Conservation (phyloP, 2,797 vertebrate species). For the Enteromius unitaeniatus region DNA sequence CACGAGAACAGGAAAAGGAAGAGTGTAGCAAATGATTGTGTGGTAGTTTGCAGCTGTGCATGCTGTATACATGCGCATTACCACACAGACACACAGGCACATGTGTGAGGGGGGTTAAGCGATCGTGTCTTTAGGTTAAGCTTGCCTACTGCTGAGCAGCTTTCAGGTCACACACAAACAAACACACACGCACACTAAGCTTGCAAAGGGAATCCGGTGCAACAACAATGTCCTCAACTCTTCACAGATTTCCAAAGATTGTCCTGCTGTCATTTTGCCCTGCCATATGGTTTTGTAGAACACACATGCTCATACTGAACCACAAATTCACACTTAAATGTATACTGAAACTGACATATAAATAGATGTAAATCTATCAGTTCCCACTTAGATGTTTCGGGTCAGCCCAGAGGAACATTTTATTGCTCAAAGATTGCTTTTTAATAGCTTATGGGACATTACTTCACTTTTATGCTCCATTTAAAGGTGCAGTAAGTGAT, state of each 20-base stretch:
- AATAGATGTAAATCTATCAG: background rate
- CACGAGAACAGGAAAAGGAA: conserved; percentile 60
- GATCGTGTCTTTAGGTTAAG: conserved; percentile 29
- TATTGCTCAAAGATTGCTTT: conserved; percentile 1
- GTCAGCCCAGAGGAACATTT: conserved; percentile 1
- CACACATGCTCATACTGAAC: conserved; percentile 10
- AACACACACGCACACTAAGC: conserved; percentile 22
- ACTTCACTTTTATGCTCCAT: background rate
- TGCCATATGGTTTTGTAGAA: conserved; percentile 2
- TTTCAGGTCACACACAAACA: conserved; percentile 38
- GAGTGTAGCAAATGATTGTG: conserved; percentile 8
- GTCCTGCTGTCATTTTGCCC: conserved; percentile 1
- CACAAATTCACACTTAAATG: background rate
- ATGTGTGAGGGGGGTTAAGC: conserved; percentile 26
- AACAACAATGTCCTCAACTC: conserved; percentile 32
- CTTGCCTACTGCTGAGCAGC: conserved; percentile 34
- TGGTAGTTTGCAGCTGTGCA: conserved; percentile 55
- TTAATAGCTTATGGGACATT: conserved; percentile 4
- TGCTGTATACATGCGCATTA: conserved; percentile 13
- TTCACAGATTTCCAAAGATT: background rate
- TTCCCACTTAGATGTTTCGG: background rate
- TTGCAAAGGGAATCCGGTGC: conserved; percentile 41
- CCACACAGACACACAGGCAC: conserved; percentile 20
- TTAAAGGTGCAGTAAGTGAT: conserved; percentile 9
- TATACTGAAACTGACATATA: conserved; percentile 2